Evolutionary conservation across 1,140 invertebrate species (phyloP).

Genomic region (Cydia pomonella): DNA sequence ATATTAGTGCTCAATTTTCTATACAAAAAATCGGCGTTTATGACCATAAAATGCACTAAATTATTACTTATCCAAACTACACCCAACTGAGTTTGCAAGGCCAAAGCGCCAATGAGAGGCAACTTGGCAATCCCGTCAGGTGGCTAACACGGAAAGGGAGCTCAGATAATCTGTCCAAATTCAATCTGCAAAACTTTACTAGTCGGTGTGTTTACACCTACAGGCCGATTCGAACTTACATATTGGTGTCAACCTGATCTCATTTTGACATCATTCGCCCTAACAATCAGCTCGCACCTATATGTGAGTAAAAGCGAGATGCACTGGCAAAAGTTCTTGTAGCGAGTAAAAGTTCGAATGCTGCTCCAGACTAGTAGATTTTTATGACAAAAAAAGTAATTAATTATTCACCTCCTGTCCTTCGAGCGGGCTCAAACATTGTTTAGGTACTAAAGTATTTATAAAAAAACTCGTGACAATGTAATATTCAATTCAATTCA

Average conservation of each 20-base stretch:
- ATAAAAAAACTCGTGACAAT: no score
- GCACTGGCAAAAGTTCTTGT: no score
- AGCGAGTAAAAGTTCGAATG: no score
- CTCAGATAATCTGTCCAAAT: constrained; percentile 68
- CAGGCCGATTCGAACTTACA: neutral
- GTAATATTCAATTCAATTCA: no score
- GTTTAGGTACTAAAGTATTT: no score
- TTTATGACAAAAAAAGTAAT: no score
- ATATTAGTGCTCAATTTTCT: neutral
- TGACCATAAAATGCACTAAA: neutral
- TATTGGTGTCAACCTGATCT: neutral
- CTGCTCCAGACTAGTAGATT: no score
- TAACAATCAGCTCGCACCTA: no score
- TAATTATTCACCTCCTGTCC: no score
- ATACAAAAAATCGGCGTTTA: neutral
- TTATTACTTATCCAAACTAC: constrained; percentile 3
- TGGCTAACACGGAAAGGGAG: constrained; percentile 64
- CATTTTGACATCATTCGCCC: no score
- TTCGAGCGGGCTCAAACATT: no score
- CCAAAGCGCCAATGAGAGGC: constrained; percentile 19
- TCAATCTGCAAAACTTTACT: constrained; percentile 61
- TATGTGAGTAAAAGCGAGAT: no score
- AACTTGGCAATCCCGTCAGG: constrained; percentile 70
- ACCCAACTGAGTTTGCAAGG: neutral
- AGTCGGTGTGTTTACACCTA: neutral